These are phyloP conservation scores for Lasiurus borealis DNA, from an alignment of 2,113 vertebrate species.

Conservation along the genomic window DNA sequence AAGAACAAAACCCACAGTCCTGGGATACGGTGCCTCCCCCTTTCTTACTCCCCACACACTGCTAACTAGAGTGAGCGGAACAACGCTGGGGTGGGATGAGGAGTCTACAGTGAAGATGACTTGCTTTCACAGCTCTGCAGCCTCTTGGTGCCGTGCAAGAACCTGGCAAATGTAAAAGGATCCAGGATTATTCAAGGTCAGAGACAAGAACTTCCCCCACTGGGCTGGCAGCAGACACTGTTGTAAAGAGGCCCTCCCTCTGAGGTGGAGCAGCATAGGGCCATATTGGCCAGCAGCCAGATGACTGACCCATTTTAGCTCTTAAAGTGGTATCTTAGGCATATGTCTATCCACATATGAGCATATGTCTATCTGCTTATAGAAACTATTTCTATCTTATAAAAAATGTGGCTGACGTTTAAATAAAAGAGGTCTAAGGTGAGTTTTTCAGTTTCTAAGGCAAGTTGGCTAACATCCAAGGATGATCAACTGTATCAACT, in stretches of 20 bases:
- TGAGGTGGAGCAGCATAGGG: neutral
- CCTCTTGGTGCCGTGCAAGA: neutral
- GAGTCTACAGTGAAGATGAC: neutral
- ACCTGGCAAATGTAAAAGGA: slow-evolving; percentile 60
- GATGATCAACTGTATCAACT: slow-evolving; percentile 42
- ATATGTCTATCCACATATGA: too few species aligned
- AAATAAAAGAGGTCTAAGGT: slow-evolving; percentile 39
- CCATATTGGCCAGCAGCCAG: neutral
- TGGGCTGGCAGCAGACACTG: neutral
- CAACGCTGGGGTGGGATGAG: neutral
- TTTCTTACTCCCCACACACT: neutral
- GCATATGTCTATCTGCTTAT: neutral
- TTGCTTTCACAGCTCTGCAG: slow-evolving; percentile 31
- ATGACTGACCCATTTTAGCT: neutral
- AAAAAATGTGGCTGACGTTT: slow-evolving; percentile 56
- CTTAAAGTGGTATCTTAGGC: neutral
- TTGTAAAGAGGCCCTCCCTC: neutral
- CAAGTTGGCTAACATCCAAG: slow-evolving; percentile 19
- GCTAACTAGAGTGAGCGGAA: neutral
- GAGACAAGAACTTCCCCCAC: neutral
- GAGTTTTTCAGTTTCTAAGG: slow-evolving; percentile 1
- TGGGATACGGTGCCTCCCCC: neutral
- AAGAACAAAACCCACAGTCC: neutral
- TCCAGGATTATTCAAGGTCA: slow-evolving; percentile 49
- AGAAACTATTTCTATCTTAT: slow-evolving; percentile 1